Evolutionary conservation across 1,140 invertebrate genomes (phyloP), one percentile per base, ranked within the genome.

Genomic region (Capitella teleta): DNA sequence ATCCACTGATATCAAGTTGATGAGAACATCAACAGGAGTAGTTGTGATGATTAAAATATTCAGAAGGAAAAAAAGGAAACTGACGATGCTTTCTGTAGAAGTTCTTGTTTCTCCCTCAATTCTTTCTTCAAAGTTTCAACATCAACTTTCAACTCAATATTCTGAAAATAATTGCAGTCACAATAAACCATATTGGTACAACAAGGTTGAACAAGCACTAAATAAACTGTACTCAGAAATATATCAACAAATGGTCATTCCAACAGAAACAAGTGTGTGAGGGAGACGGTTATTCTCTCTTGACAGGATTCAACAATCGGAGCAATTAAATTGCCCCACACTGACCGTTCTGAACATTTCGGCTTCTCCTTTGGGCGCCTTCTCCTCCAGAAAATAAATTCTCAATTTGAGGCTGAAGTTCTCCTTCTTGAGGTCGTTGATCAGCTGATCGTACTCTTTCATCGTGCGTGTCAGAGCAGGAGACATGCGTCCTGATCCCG

Each of bases 361-460:
- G 30, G 79, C 76, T 42, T n/a, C n/a, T n/a, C n/a, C n/a, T n/a
- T n/a, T n/a, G 45, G 40, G 5, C 59, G 54, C 51, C 59, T 40
- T 38, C 68, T 93, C 88, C 66, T 94, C 87, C 42, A 92, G 73
- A 64, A 91, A 87, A 71, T 90, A 93, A 51, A 94, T 85, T 24
- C 87, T 76, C 40, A 92, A 71, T 68, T 92, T 93, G 1, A 93
- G 73, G 68, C 88, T 86, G 62, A 93, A 94, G 69, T 93, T 93
- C 63, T 93, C 89, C 61, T 91, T 91, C 52, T 84, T 81, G 38
- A 93, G 71, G 14, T 77, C 74, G 25, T 26, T 42, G 16, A 56
- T 41, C 52, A 68, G 66, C 61, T 65, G 86, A 62, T 94, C 88
- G 61, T 87, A 86, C 56, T 93, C 88, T 57, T 89, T 90, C 76